These are phyloP conservation scores for Lordiphosa collinella DNA, from an alignment of 1,140 invertebrate genomes.

Conservation along the genomic window DNA sequence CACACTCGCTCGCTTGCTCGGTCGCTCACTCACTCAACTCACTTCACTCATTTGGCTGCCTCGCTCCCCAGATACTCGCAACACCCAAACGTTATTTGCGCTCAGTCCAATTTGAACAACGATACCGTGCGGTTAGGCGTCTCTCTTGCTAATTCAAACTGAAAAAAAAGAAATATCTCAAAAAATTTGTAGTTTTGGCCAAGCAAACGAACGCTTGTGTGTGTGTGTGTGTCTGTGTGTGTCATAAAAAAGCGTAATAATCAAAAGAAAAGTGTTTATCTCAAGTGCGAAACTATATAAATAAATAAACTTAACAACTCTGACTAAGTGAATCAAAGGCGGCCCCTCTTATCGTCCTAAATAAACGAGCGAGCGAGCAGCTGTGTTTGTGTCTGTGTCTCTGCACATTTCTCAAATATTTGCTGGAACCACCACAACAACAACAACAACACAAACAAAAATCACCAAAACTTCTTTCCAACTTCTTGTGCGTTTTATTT, in stretches of 20 bases:
- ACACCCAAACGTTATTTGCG: slow-evolving; percentile 16
- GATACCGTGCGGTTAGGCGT: slow-evolving; percentile 76
- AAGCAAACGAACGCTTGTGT: not conserved
- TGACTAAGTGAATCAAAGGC: slow-evolving; percentile 4
- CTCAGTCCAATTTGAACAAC: slow-evolving; percentile 76
- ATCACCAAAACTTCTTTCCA: slow-evolving; percentile 32
- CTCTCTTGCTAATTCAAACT: slow-evolving; percentile 41
- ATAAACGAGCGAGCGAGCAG: slow-evolving; percentile 34
- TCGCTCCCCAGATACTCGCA: too few relatives aligned
- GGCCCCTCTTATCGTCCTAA: slow-evolving; percentile 33
- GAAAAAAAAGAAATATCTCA: not conserved
- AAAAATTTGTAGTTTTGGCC: slow-evolving; percentile 28
- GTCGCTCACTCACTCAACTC: slow-evolving; percentile 7
- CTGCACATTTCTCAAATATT: slow-evolving; percentile 69
- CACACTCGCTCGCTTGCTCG: not conserved
- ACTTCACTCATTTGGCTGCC: slow-evolving; percentile 5
- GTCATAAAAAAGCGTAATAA: too few relatives aligned
- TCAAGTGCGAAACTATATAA: slow-evolving; percentile 44
- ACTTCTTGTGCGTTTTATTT: slow-evolving; percentile 39
- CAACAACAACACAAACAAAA: too few relatives aligned
- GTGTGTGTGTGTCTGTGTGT: too few relatives aligned
- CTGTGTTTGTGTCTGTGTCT: slow-evolving; percentile 35
- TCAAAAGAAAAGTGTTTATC: slow-evolving; percentile 30
- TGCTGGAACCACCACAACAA: slow-evolving; percentile 17
- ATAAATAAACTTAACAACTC: slow-evolving; percentile 30